A percentile compares a stretch with the other conserved stretches of the same genome.
These are phyloP conservation scores for Gymnocephalus cernua DNA, from an alignment of 2,113 vertebrate genomes.

Conservation along the genomic window DNA sequence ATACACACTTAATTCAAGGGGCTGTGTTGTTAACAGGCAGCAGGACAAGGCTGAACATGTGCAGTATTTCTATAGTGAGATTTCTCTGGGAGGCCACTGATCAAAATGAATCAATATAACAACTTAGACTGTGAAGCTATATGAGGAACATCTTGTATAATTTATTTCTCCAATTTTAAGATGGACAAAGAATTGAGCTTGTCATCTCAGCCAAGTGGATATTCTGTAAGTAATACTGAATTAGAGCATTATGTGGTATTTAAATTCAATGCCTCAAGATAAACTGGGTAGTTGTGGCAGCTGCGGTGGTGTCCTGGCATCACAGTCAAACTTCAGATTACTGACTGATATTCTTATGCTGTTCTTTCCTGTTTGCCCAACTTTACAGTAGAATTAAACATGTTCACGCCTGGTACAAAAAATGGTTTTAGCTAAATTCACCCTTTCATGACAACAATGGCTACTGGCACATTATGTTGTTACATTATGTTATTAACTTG, in stretches of 20 bases:
- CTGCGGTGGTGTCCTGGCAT: neutral
- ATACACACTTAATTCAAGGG: neutral
- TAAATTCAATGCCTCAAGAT: neutral
- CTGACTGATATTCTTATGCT: neutral
- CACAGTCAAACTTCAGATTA: conserved; percentile 5
- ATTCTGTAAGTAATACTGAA: neutral
- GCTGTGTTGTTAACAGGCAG: neutral
- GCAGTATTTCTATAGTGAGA: neutral
- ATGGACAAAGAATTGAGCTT: neutral
- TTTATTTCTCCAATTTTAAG: neutral
- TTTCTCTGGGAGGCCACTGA: neutral
- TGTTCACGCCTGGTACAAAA: no score
- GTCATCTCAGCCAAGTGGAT: neutral
- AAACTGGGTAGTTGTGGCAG: neutral
- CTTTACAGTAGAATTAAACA: no score
- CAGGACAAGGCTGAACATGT: neutral
- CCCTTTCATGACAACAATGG: no score
- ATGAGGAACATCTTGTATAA: neutral
- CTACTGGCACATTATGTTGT: no score
- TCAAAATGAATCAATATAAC: neutral
- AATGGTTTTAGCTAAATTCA: no score
- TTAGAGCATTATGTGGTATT: neutral
- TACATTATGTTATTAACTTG: no score
- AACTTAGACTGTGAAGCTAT: neutral
- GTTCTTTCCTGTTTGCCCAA: no score